Conservation (phyloP, 2,888 invertebrate genomes). For the Lymantria dispar region DNA sequence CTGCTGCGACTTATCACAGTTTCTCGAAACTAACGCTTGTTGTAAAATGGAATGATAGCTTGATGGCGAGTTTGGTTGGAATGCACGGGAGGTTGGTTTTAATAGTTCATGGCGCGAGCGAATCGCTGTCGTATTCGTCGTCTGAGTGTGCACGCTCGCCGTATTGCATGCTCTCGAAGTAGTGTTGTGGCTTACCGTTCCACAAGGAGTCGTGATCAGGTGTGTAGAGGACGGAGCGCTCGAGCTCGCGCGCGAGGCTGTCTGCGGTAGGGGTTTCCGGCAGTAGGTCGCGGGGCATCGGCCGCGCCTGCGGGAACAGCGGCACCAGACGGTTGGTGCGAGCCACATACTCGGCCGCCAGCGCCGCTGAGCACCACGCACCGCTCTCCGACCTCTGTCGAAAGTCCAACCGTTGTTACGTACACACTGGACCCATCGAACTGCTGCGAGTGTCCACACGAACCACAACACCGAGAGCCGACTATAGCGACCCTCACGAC, state of each 20-base stretch:
- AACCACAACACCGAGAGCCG: neutral
- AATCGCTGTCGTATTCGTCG: constrained; percentile 59
- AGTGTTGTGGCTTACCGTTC: constrained; percentile 78
- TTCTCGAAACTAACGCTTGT: constrained; percentile 37
- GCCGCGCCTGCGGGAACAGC: constrained; percentile 11
- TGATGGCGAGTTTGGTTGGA: neutral
- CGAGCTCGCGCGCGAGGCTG: constrained; percentile 46
- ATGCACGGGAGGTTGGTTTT: neutral
- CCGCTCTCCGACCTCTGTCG: constrained; percentile 30
- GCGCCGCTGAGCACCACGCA: constrained; percentile 22
- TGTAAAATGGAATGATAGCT: constrained; percentile 36
- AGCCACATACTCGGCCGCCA: constrained; percentile 64
- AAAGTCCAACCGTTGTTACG: constrained; percentile 14
- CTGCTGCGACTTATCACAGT: constrained; percentile 53
- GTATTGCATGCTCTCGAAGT: constrained; percentile 87
- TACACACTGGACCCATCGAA: constrained; percentile 8
- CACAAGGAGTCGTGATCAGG: constrained; percentile 76
- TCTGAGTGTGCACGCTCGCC: constrained; percentile 43
- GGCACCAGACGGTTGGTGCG: constrained; percentile 62
- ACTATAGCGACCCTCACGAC: neutral
- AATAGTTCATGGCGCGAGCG: constrained; percentile 42
- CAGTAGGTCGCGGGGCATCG: constrained; percentile 22
- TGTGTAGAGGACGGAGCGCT: constrained; percentile 60
- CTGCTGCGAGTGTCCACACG: neutral
- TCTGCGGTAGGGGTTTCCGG: constrained; percentile 61